phyloP scores from a whole-genome alignment of 2,113 vertebrate genomes.

The Lontra canadensis region DNA sequence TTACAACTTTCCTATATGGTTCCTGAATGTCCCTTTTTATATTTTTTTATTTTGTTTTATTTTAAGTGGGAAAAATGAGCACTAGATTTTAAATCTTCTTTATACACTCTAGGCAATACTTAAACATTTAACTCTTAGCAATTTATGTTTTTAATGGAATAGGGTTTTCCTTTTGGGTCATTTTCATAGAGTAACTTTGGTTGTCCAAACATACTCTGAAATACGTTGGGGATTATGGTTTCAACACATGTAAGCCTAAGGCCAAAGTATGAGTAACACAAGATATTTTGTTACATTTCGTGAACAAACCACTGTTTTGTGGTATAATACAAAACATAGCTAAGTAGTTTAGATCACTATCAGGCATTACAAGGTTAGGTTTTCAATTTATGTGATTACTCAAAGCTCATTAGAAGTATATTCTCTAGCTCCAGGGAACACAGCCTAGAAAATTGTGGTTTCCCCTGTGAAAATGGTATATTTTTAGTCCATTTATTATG shows the following conservation, averaged over 20 bases:
- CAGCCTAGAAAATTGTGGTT: constrained; percentile 83
- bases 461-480: constrained; percentile 75
- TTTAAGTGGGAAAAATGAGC: constrained; percentile 73
- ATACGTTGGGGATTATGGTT: constrained; percentile 85
- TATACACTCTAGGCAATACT: constrained; percentile 78
- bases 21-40: constrained; percentile 73
- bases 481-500: constrained; percentile 83
- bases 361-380: constrained; percentile 83
- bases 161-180: constrained; percentile 83
- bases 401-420: constrained; percentile 85
- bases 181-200: constrained; percentile 83
- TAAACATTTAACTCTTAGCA: constrained; percentile 83
- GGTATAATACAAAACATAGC: constrained; percentile 86
- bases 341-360: constrained; percentile 87
- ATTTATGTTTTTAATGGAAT: constrained; percentile 86
- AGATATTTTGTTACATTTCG: constrained; percentile 87
- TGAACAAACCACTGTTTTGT: constrained; percentile 89
- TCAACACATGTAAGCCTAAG: constrained; percentile 87
- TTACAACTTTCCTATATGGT: constrained; percentile 65
- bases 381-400: constrained; percentile 87
- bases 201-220: constrained; percentile 87
- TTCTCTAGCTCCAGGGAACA: constrained; percentile 83
- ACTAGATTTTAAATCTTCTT: constrained; percentile 80
- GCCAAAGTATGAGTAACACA: constrained; percentile 88
- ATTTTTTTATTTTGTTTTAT: constrained; percentile 53